Evolutionary conservation across 2,797 vertebrate genomes (phyloP), one percentile per base, ranked within the genome.

Genomic region (Lacerta viridis): DNA sequence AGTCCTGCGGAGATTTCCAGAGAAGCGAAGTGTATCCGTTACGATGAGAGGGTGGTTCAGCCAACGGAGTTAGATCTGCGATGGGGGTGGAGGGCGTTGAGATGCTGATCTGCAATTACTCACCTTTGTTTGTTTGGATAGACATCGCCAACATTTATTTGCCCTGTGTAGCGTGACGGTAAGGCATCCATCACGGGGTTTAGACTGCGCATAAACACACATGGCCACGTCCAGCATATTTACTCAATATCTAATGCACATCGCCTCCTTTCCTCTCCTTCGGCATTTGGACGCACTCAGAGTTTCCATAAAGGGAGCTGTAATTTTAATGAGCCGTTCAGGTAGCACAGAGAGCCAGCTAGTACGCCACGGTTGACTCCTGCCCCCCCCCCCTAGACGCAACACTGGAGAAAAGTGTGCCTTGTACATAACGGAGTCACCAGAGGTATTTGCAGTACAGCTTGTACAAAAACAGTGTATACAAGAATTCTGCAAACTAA

Each of bases 121-220:
- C 13, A 55, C 50, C 50, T 55, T 55, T 55, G 50, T 55, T 55
- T 33, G 72, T 74, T 39, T 74, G 17, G 10, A 25, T 29, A 75
- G 55, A 74, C 46, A 9, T 71, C n/a, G 68, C 36, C 69, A 50
- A 27, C 55, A 82, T n/a, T 39, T 46, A 29, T 75, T 75, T 82
- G 59, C 17, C 41, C 8, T 27, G 50, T 85, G 80, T 46, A 27
- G 74, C 36, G 59, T 82, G 64, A 84, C 81, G 66, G 68, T 41
- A 72, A 88, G 36, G 33, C 83, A 64, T 79, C 36, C 50, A 61
- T 64, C 29, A 33, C 39, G 10, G 61, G 68, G 55, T 72, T 72
- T 74, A 74, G 68, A 20, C 39, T 80, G 77, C 79, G 66, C 77
- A 80, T 80, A 85, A 85, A 85, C 50, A 85, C 69, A 68, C 69